phyloP scores from a whole-genome alignment of 2,797 vertebrate genomes.

The Manis pentadactyla region DNA sequence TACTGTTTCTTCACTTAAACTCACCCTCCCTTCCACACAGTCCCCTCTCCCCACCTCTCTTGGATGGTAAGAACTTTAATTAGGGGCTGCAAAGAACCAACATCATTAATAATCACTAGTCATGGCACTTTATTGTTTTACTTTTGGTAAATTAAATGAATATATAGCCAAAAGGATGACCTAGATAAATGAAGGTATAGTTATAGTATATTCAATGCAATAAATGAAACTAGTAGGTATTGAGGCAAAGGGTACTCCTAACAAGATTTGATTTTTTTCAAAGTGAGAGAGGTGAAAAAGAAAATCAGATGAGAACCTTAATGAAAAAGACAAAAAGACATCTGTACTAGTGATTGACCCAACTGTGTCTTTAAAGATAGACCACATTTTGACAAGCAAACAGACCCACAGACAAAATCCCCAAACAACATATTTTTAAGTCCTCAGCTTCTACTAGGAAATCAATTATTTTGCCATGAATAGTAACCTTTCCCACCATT shows the following conservation, averaged over 20 bases:
- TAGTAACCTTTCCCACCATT: not conserved
- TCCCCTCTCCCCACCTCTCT: not conserved
- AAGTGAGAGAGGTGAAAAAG: slow-evolving; percentile 11
- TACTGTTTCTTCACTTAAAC: not conserved
- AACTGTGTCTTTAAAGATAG: slow-evolving; percentile 30
- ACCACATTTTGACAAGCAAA: slow-evolving; percentile 15
- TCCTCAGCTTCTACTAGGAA: not conserved
- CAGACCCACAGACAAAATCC: not conserved
- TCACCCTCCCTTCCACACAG: not conserved
- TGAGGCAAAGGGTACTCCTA: not conserved
- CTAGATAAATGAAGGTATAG: not conserved
- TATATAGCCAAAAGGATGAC: not conserved
- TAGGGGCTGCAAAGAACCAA: not conserved
- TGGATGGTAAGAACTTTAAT: not conserved
- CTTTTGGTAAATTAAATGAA: slow-evolving; percentile 36
- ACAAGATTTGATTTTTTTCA: not conserved
- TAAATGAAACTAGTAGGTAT: not conserved
- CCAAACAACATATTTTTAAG: not conserved
- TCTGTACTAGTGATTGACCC: not conserved
- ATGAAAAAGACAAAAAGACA: not conserved
- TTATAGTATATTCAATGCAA: not conserved
- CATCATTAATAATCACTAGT: not conserved
- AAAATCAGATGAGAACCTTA: slow-evolving; percentile 22
- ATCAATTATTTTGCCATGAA: slow-evolving; percentile 15
- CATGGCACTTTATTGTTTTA: not conserved